These are phyloP conservation scores for Coluber constrictor DNA, from an alignment of 2,797 vertebrate genomes.

Conservation along the genomic window DNA sequence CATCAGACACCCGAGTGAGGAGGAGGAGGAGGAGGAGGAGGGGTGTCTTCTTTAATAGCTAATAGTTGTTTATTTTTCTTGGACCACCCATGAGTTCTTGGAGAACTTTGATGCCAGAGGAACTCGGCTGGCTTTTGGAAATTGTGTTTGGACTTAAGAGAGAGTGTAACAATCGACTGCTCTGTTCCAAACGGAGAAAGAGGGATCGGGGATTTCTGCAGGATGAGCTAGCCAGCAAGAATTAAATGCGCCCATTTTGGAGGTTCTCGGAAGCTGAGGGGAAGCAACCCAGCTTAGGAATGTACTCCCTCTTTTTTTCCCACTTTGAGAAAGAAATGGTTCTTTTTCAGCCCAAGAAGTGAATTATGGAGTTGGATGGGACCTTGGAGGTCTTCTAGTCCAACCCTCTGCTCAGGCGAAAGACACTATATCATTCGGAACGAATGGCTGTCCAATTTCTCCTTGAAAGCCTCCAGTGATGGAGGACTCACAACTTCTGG, in stretches of 20 bases:
- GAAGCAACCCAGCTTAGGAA: conserved; percentile 34
- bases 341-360: neutral
- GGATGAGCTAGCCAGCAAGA: neutral
- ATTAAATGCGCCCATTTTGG: neutral
- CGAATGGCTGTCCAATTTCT: fast-evolving
- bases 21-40: fast-evolving
- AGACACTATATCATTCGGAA: fast-evolving
- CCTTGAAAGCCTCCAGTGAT: neutral
- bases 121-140: neutral
- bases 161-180: neutral
- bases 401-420: neutral
- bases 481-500: too few relatives aligned
- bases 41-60: neutral
- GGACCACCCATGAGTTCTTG: neutral
- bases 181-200: too few relatives aligned
- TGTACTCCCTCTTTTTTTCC: neutral
- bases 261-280: neutral
- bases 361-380: neutral
- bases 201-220: neutral
- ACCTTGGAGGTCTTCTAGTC: neutral
- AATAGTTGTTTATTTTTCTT: neutral
- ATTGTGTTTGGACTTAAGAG: neutral
- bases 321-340: neutral
- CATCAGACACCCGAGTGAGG: neutral
- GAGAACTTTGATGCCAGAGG: neutral